Base-by-base conservation (phyloP, 2,888 invertebrate species). In the Hipparchia semele region DNA sequence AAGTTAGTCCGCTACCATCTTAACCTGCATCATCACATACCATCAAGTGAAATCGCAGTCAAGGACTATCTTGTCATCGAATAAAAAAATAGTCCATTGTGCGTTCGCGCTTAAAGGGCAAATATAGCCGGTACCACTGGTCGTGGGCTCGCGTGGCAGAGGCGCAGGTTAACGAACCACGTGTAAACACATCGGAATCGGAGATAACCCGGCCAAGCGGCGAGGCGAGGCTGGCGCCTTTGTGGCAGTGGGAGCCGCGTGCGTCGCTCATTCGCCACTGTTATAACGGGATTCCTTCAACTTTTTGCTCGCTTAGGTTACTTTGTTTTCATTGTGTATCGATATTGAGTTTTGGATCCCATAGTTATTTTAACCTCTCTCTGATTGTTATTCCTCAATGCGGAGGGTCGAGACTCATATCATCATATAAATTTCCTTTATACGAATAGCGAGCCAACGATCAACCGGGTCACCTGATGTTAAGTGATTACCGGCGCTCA, bases 101-200 rank as follows among this genome's bases (percentile, higher is more conserved):
- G 49, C 49, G 64, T 9, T 49, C 23, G 64, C 10, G 49, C 49
- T 64, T 23, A 51, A 23, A 49, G 49, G 64, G 64, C 49, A 64
- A 64, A 64, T 51, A 64, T 64, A 64, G 46, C 33, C 39, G 59
- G 49, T 49, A 49, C 49, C 64, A 58, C 8, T 58, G 58, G 58
- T 58, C 8, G 58, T 23, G 23, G 8, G 58, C 13, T 58, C 8
- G 58, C 8, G 23, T 3, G 5, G 53, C 53, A 5, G 0, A 56
- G 23, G 8, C 58, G 79, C 86, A 87, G 88, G 89, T 89, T 86
- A 90, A 87, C 87, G 90, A 89, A 88, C 89, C 82, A 87, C 87
- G 85, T 87, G 88, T 88, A 86, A 84, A 83, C 83, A 84, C 83
- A 86, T 67, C 68, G 66, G 73, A 75, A 58, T 54, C 58, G 69